A percentile compares a stretch with the other conserved stretches of the same genome.
Conservation (phyloP, 1,140 invertebrate species). For the Colletes gigas region DNA sequence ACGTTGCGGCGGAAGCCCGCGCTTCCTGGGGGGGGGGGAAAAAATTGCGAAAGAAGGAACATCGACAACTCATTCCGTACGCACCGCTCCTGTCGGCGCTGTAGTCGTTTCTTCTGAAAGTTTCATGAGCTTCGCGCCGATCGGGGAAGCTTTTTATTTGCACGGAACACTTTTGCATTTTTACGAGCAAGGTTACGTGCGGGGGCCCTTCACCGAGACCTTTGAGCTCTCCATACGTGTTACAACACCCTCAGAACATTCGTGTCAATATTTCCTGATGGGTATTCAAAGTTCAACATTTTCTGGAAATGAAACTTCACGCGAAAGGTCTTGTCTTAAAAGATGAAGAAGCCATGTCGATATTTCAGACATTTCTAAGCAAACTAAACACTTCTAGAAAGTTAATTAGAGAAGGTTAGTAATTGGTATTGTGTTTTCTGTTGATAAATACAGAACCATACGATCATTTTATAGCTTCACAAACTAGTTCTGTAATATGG, state of each 20-base stretch:
- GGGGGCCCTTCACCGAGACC: conserved; percentile 53
- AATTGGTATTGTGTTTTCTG: too few relatives aligned
- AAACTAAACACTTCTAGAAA: too few relatives aligned
- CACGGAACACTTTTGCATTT: conserved; percentile 67
- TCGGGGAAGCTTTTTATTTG: conserved; percentile 68
- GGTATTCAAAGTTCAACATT: conserved; percentile 31
- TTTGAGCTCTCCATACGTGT: conserved; percentile 55
- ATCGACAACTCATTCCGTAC: conserved; percentile 62
- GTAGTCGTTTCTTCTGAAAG: conserved; percentile 62
- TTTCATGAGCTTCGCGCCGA: conserved; percentile 69
- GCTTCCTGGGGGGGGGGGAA: conserved; percentile 44
- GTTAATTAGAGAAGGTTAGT: too few relatives aligned
- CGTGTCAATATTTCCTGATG: conserved; percentile 36
- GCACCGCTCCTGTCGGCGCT: conserved; percentile 50
- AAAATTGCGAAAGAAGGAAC: conserved; percentile 20
- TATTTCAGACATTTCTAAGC: too few relatives aligned
- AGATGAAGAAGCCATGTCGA: too few relatives aligned
- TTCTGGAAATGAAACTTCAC: conserved; percentile 14
- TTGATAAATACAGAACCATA: too few relatives aligned
- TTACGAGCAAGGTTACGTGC: conserved; percentile 67
- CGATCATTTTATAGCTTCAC: too few relatives aligned
- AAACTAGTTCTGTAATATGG: too few relatives aligned
- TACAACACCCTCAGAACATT: conserved; percentile 31
- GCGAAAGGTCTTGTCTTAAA: too few relatives aligned
- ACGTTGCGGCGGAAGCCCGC: conserved; percentile 52